phyloP scores from a whole-genome alignment of 2,888 invertebrate species.

The Tetranychus piercei region DNA sequence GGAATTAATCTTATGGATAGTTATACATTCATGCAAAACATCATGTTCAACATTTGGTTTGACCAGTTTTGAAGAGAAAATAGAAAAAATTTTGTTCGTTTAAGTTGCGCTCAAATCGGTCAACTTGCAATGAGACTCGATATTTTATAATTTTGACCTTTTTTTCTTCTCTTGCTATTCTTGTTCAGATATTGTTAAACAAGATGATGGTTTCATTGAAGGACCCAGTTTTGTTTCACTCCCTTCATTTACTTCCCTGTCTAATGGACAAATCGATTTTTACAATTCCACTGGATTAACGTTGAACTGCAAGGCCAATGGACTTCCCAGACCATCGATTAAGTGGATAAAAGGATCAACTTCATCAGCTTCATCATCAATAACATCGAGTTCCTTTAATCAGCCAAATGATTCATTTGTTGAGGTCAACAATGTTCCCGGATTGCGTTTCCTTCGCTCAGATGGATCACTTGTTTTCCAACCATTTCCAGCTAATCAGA shows the following conservation, averaged over 20 bases:
- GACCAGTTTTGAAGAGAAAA: no score
- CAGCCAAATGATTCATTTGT: not conserved
- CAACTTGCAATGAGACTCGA: no score
- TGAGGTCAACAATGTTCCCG: not conserved
- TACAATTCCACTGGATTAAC: slow-evolving; percentile 12
- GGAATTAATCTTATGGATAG: no score
- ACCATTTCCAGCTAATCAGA: slow-evolving; percentile 11
- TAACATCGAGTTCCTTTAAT: not conserved
- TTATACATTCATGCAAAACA: no score
- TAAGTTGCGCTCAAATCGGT: no score
- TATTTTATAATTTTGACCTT: no score
- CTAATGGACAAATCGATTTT: slow-evolving; percentile 7
- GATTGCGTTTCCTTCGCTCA: slow-evolving; percentile 15
- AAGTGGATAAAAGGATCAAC: not conserved
- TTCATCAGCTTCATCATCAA: not conserved
- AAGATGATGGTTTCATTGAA: slow-evolving; percentile 3
- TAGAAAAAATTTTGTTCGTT: no score
- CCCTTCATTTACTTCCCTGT: not conserved
- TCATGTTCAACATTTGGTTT: no score
- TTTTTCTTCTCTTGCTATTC: no score
- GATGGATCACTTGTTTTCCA: slow-evolving; percentile 18
- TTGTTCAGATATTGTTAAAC: not conserved
- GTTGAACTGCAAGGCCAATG: not conserved
- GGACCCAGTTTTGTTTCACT: slow-evolving; percentile 9
- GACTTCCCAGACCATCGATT: slow-evolving; percentile 3